These are phyloP conservation scores for Cyanoramphus novaezelandiae DNA, from an alignment of 2,113 vertebrate genomes.

Conservation along the genomic window DNA sequence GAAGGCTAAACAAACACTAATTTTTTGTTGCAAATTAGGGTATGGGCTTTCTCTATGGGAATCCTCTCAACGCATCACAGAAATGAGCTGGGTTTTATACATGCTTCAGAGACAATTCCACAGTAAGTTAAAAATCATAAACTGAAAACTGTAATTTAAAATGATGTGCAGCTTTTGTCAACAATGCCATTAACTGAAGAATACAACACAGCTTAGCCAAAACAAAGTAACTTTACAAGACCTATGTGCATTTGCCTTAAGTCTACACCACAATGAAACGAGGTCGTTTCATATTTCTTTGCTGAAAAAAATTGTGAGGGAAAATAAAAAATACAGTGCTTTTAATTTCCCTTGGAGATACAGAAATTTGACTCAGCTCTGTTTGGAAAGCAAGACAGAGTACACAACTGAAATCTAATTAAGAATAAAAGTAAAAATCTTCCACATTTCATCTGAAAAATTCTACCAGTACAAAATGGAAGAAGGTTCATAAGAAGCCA, in stretches of 20 bases:
- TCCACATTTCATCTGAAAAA: neutral
- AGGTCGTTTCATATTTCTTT: accelerated
- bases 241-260: neutral
- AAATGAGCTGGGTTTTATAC: neutral
- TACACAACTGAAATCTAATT: neutral
- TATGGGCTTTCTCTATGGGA: neutral
- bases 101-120: neutral
- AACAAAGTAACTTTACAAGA: neutral
- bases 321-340: neutral
- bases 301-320: neutral
- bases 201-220: neutral
- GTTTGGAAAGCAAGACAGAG: neutral
- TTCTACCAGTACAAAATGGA: neutral
- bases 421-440: neutral
- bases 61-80: neutral
- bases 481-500: neutral
- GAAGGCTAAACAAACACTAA: neutral
- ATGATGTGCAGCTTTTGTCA: neutral
- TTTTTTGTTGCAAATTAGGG: neutral
- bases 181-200: neutral
- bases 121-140: neutral
- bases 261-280: neutral
- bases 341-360: neutral
- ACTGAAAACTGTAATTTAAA: neutral
- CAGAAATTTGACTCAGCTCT: neutral